Evolutionary conservation across 2,113 vertebrate genomes (phyloP).

Genomic region (Pheucticus melanocephalus): DNA sequence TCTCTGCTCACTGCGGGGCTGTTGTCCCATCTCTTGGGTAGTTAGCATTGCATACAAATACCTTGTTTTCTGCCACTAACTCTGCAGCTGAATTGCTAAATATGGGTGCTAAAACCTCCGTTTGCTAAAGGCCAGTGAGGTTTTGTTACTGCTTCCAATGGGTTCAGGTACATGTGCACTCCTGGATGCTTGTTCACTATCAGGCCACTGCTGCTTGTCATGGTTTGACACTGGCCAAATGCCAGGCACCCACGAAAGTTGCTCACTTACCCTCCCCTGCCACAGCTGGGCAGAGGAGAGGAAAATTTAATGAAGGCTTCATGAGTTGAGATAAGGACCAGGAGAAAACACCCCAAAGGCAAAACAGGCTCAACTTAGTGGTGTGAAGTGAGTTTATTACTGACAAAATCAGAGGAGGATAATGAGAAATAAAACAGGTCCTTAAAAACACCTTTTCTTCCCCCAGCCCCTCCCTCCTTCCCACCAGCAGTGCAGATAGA

Average conservation of each 20-base stretch:
- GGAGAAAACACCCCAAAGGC: neutral
- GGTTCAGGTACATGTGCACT: neutral
- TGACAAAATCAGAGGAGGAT: neutral
- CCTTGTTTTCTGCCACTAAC: neutral
- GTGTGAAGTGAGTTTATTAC: neutral
- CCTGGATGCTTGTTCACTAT: neutral
- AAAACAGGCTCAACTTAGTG: neutral
- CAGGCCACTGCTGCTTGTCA: fast-evolving
- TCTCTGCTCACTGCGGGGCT: neutral
- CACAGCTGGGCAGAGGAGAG: neutral
- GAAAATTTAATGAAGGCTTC: neutral
- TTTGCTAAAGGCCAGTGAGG: neutral
- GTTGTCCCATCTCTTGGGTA: neutral
- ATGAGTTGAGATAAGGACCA: neutral
- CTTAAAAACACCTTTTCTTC: neutral
- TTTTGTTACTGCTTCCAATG: neutral
- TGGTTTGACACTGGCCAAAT: neutral
- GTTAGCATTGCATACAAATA: neutral
- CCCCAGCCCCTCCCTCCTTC: neutral
- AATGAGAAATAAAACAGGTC: neutral
- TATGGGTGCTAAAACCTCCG: neutral
- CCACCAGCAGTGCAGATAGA: fast-evolving
- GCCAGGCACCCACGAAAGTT: too few species aligned
- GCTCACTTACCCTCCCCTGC: neutral
- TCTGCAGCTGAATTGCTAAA: neutral